Evolutionary conservation across 2,888 invertebrate species (phyloP).

Genomic region (Flabesymbios commensalis): DNA sequence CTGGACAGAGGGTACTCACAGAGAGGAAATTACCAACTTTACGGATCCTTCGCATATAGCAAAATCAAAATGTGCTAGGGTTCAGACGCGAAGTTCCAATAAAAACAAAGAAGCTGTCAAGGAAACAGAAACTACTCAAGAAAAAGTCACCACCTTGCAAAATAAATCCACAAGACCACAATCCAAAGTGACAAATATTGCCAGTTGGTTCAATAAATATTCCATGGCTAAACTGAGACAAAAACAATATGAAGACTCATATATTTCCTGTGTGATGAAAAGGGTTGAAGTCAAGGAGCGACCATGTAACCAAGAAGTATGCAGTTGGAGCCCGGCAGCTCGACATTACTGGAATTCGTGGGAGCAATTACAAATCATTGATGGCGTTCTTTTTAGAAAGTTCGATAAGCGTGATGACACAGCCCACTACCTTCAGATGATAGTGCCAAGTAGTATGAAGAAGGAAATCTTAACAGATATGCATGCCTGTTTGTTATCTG

Average conservation of each 20-base stretch:
- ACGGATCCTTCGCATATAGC: no score
- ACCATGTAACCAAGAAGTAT: slow-evolving; percentile 6
- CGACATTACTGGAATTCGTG: slow-evolving; percentile 16
- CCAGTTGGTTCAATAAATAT: not conserved
- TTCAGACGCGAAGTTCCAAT: no score
- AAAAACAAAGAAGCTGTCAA: no score
- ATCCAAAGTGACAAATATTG: no score
- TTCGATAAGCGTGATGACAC: slow-evolving; percentile 7
- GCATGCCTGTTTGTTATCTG: slow-evolving; percentile 17
- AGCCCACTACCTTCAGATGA: not conserved
- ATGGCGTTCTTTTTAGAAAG: slow-evolving; percentile 19
- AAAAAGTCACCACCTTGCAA: no score
- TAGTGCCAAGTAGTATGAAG: slow-evolving; percentile 14
- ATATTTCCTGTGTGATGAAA: not conserved
- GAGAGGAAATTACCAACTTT: no score
- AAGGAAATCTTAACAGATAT: slow-evolving; percentile 12
- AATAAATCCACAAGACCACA: no score
- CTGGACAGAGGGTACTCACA: no score
- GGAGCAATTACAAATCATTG: not conserved
- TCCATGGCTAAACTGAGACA: not conserved
- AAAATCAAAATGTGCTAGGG: no score
- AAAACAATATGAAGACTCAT: not conserved
- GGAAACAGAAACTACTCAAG: no score
- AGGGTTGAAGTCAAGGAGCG: not conserved
- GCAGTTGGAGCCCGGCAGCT: not conserved